Base-by-base conservation (phyloP, 2,888 invertebrate species). In the Lasioglossum villosulum region DNA sequence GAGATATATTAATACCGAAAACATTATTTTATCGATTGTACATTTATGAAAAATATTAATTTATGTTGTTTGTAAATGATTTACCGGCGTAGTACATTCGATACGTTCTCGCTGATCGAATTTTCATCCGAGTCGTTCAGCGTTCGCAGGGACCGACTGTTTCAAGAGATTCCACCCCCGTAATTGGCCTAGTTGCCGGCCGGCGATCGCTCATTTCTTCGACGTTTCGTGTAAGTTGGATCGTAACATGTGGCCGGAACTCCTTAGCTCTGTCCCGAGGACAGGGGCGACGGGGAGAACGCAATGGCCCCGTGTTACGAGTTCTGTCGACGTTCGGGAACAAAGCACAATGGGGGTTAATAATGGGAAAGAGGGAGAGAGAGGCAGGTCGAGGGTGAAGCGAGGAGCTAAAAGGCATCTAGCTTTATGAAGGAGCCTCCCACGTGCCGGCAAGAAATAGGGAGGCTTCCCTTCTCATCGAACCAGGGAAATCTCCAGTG, bases 171-270 rank as follows among this genome's bases (percentile, higher is more conserved):
- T 42, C 45, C 52, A 30, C 45, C 80, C 56, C 74, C 45, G 74
- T 78, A 82, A 82, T 78, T 84, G 82, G 59, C 74, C 70, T 71
- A 63, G 82, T 82, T 79, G 42, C 23, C 42, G 63, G 56, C 34
- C 56, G 59, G 34, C 84, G 70, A 87, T 87, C 79, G 73, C 34
- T 87, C 79, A 78, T 87, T 81, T 86, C 74, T 79, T 75, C 68
- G 76, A 75, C 79, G 52, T 63, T 45, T 48, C 76, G 81, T 78
- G 52, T 52, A 79, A 76, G 68, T 72, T 78, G 10, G 76, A 76
- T 70, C 73, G 83, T 79, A 81, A 78, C 83, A 75, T 66, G 82
- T 77, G 86, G 75, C 42, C 14, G 66, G 70, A 78, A 52, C 42
- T 79, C 14, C 63, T 73, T 27, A 14, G 16, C 27, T 12, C 23